A percentile compares a stretch with the other conserved stretches of the same genome.
These are phyloP conservation scores for Branchipolynoe longqiensis DNA, from an alignment of 2,888 invertebrate species.

Conservation along the genomic window DNA sequence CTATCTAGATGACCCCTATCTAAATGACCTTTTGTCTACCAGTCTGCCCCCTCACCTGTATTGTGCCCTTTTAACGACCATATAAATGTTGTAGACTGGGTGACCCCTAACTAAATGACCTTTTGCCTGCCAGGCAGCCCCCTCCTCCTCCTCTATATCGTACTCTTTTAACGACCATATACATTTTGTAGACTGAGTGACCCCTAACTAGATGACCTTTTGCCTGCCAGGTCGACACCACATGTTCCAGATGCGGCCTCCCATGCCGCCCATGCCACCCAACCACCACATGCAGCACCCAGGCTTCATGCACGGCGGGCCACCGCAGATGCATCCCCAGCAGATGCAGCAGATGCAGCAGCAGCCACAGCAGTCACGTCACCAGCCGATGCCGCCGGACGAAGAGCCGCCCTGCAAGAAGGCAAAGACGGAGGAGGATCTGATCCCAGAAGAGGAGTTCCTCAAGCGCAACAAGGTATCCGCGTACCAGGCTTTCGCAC, in stretches of 20 bases:
- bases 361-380: constrained; percentile 38
- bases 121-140: no score
- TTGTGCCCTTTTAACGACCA: no score
- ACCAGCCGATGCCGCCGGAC: constrained; percentile 65
- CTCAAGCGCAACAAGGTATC: constrained; percentile 72
- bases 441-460: constrained; percentile 94
- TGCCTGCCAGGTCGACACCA: constrained; percentile 36
- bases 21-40: no score
- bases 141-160: no score
- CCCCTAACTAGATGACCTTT: not conserved
- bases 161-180: no score
- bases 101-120: no score
- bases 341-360: not conserved
- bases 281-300: constrained; percentile 29
- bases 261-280: constrained; percentile 60
- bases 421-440: constrained; percentile 93
- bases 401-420: constrained; percentile 95
- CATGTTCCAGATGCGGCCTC: constrained; percentile 55
- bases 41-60: no score
- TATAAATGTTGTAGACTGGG: no score
- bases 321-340: constrained; percentile 22
- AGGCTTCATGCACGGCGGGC: constrained; percentile 70
- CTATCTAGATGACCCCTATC: no score
- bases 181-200: no score
- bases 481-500: no score